Percentiles rank a stretch among this genome's conserved stretches.
phyloP scores from a whole-genome alignment of 2,113 vertebrate genomes.

The Poeciliopsis prolifica region DNA sequence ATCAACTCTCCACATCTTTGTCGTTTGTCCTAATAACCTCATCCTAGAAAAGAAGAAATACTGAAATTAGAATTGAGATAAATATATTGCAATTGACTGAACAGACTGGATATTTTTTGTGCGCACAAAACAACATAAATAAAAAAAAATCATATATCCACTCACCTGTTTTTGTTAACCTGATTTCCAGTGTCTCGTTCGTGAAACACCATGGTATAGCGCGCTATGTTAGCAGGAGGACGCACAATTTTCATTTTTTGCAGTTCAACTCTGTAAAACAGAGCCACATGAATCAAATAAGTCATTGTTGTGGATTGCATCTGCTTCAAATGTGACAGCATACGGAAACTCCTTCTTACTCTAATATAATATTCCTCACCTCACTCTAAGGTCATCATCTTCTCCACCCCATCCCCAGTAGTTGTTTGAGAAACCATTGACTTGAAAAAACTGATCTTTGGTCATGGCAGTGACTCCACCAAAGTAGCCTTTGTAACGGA shows the following conservation, averaged over 20 bases:
- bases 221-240: slow-evolving; percentile 83
- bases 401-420: slow-evolving; percentile 99
- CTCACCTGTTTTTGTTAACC: slow-evolving; percentile 87
- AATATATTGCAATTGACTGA: not conserved
- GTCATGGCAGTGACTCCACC: slow-evolving; percentile 95
- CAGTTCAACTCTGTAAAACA: slow-evolving; percentile 83
- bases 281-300: not conserved
- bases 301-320: not conserved
- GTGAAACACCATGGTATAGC: slow-evolving; percentile 97
- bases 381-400: slow-evolving; percentile 95
- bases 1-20: slow-evolving; percentile 85
- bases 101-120: not conserved
- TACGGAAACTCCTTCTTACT: not conserved
- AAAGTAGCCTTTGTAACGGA: slow-evolving; percentile 93
- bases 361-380: slow-evolving; percentile 75
- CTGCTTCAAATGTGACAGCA: not conserved
- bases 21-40: slow-evolving; percentile 85
- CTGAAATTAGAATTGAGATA: not conserved
- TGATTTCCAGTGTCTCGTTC: slow-evolving; percentile 91
- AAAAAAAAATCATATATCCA: slow-evolving; percentile 1
- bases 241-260: slow-evolving; percentile 89
- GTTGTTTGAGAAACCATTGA: slow-evolving; percentile 96
- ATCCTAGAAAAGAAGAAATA: slow-evolving; percentile 79
- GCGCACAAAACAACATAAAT: not conserved
- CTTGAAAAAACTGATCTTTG: slow-evolving; percentile 88